Evolutionary conservation across 2,113 vertebrate genomes (phyloP), one percentile per base, ranked within the genome.

Genomic region (Microcebus ravelobensis): DNA sequence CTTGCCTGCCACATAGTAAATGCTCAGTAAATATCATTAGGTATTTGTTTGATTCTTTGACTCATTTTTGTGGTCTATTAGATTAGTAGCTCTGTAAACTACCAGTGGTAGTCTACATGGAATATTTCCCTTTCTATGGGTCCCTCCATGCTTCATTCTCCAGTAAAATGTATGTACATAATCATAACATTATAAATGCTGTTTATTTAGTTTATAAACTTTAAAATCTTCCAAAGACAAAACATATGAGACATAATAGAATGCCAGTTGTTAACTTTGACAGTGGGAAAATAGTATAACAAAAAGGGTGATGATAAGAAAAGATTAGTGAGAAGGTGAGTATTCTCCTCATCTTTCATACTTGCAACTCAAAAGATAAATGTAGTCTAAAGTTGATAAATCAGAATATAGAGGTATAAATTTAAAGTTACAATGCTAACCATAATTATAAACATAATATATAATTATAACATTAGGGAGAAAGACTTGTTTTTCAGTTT

Each of bases 181-280:
- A 12, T 65, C 50, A 61, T 91, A 93, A 50, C 87, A 74, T 36
- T 76, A 2, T 87, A 86, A 87, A 48, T 91, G 21, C 18, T 91
- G 1, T 93, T 86, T 74, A 52, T 94, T 90, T 87, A 88, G 57
- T 80, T 95, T 94, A 68, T 96, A 94, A 96, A 92, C 65, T 94
- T 71, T 42, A 93, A 67, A 91, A 48, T 86, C 52, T 11, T 48
- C 50, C 45, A n/a, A n/a, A 97, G 67, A 86, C 10, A 91, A 87
- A 93, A 2, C 13, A 50, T 91, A 6, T 93, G n/a, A 74, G 61
- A 91, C 48, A 89, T 81, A 67, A 55, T 27, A 63, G 52, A 65
- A 12, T 80, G 12, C 29, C 34, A 71, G n/a, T 74, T 93, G 57
- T 89, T 84, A 94, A 93, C 42, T 13, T 63, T 90, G n/a, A 57